A percentile compares a stretch with the other conserved stretches of the same genome.
phyloP scores from a whole-genome alignment of 1,140 invertebrate species.

The Apis cerana region DNA sequence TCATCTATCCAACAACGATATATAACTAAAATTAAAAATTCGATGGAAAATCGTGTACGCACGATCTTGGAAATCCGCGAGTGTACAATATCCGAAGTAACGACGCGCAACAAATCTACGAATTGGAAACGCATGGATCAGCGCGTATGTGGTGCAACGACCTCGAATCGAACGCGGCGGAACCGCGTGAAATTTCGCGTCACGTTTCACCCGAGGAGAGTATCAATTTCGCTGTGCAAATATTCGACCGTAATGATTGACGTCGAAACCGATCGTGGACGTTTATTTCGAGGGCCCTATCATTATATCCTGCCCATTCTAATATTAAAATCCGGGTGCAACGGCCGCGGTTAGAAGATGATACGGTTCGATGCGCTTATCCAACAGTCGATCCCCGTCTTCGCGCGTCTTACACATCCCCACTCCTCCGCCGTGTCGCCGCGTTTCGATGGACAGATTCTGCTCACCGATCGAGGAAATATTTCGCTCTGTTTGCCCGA shows the following conservation, averaged over 20 bases:
- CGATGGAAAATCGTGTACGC: too few species aligned
- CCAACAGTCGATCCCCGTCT: too few species aligned
- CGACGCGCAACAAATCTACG: not conserved
- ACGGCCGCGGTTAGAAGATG: constrained; percentile 44
- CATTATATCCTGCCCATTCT: constrained; percentile 55
- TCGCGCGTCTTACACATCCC: too few species aligned
- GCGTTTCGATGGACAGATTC: too few species aligned
- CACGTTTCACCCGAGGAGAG: constrained; percentile 13
- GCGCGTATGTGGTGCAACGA: constrained; percentile 9
- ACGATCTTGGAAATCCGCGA: too few species aligned
- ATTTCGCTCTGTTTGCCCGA: constrained; percentile 42
- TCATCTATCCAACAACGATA: too few species aligned
- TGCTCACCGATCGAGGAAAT: not conserved
- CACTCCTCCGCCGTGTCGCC: too few species aligned
- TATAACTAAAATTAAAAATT: too few species aligned
- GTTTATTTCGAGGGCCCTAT: constrained; percentile 45
- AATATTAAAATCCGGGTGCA: constrained; percentile 60
- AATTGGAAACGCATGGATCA: constrained; percentile 12
- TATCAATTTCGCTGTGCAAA: constrained; percentile 46
- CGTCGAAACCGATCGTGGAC: constrained; percentile 20
- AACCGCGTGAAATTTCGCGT: constrained; percentile 28
- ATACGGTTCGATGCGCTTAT: constrained; percentile 37
- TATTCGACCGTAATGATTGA: constrained; percentile 26
- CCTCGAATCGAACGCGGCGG: constrained; percentile 14
- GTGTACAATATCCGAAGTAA: not conserved